These are phyloP conservation scores for Hirtodrosophila trivittata DNA, from an alignment of 2,888 invertebrate genomes.

Conservation along the genomic window DNA sequence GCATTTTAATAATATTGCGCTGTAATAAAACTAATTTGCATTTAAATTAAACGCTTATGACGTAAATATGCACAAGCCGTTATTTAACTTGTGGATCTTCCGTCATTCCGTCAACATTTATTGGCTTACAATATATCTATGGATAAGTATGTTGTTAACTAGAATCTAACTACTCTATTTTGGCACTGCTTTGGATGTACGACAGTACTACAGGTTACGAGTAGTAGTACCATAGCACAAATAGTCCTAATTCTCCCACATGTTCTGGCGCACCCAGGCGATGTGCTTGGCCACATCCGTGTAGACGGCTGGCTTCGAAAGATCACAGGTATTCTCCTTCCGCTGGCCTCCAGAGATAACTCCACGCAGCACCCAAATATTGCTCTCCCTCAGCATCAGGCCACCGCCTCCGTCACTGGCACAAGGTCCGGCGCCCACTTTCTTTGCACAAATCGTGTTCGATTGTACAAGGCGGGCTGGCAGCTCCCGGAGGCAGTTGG, in stretches of 20 bases:
- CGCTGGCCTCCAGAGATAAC: constrained; percentile 84
- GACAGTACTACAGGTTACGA: too few species aligned
- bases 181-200: not conserved
- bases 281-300: constrained; percentile 86
- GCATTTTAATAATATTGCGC: not conserved
- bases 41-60: constrained; percentile 29
- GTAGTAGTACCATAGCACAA: not conserved
- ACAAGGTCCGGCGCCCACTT: constrained; percentile 82
- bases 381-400: constrained; percentile 84
- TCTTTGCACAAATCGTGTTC: constrained; percentile 80
- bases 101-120: constrained; percentile 13
- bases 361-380: constrained; percentile 84
- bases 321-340: constrained; percentile 85
- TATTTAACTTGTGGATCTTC: constrained; percentile 15
- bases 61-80: not conserved
- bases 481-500: constrained; percentile 84
- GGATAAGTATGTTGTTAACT: constrained; percentile 3
- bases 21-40: constrained; percentile 24
- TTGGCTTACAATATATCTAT: constrained; percentile 14
- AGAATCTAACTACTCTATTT: not conserved
- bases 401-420: constrained; percentile 87
- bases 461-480: constrained; percentile 58
- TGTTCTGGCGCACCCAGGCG: constrained; percentile 84
- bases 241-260: constrained; percentile 46
- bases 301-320: constrained; percentile 87